phyloP scores from a whole-genome alignment of 2,113 vertebrate species.

The Regulus satrapa region DNA sequence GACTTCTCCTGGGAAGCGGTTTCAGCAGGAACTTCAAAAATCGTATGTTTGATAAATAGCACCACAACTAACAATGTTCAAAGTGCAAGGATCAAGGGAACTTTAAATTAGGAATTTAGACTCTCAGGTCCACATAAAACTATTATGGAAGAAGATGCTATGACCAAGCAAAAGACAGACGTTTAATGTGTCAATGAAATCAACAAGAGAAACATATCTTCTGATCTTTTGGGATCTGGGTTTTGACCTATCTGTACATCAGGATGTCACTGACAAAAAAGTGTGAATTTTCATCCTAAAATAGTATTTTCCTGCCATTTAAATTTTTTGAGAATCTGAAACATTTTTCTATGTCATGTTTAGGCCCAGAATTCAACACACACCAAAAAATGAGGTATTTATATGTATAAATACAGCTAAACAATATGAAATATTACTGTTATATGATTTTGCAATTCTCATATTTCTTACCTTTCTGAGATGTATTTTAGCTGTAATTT shows the following conservation, averaged over 20 bases:
- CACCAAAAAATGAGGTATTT: background rate
- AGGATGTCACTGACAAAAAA: background rate
- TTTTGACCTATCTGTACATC: background rate
- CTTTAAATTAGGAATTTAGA: slow-evolving; percentile 44
- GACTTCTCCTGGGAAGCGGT: slow-evolving; percentile 56
- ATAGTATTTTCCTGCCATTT: background rate
- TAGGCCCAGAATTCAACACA: background rate
- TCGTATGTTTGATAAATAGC: slow-evolving; percentile 55
- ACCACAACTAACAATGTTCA: slow-evolving; percentile 29
- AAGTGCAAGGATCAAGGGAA: slow-evolving; percentile 58
- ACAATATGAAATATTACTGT: background rate
- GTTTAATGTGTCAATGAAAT: slow-evolving; percentile 20
- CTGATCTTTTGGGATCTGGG: background rate
- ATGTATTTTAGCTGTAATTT: background rate
- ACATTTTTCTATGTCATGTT: background rate
- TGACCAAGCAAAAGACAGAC: background rate
- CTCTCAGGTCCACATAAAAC: slow-evolving; percentile 26
- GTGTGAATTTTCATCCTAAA: background rate
- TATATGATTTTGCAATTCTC: background rate
- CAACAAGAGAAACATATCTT: background rate
- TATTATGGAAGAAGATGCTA: background rate
- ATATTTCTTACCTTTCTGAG: background rate
- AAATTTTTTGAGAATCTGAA: background rate
- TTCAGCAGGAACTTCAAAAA: slow-evolving; percentile 51
- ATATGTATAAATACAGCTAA: background rate